These are phyloP conservation scores for Listrodromus nycthemerus DNA, from an alignment of 2,888 invertebrate genomes.

Conservation along the genomic window DNA sequence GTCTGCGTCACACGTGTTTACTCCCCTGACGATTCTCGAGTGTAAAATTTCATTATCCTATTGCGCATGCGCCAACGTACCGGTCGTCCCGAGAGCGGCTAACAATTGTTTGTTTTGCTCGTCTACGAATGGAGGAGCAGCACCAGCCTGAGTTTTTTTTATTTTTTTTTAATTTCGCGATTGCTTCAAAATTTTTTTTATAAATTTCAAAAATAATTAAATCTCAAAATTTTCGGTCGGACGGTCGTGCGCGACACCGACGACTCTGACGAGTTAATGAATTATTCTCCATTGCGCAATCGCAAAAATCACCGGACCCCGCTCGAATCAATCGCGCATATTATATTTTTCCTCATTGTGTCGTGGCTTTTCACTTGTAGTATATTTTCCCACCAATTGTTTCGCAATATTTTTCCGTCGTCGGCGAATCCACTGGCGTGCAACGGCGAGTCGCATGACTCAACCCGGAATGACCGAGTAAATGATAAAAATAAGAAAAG, in stretches of 20 bases:
- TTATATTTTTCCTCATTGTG: conserved; percentile 30
- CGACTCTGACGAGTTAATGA: conserved; percentile 46
- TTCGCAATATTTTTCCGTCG: neutral
- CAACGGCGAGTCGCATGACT: neutral
- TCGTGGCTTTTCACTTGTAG: neutral
- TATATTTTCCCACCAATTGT: conserved; percentile 23
- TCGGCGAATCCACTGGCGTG: neutral
- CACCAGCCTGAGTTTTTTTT: too few species aligned
- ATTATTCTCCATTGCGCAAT: conserved; percentile 45
- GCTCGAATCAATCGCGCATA: conserved; percentile 37
- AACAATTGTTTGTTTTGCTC: neutral
- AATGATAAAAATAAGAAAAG: neutral
- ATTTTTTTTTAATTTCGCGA: too few species aligned
- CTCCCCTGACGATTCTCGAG: neutral
- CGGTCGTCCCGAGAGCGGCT: neutral
- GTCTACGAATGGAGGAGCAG: neutral
- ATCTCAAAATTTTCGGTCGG: too few species aligned
- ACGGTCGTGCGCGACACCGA: conserved; percentile 49
- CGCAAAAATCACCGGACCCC: conserved; percentile 7
- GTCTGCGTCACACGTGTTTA: neutral
- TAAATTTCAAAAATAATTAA: too few species aligned
- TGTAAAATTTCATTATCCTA: neutral
- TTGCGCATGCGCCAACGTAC: neutral
- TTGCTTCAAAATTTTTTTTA: too few species aligned
- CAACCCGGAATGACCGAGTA: conserved; percentile 6